A percentile compares a stretch with the other conserved stretches of the same genome.
phyloP scores from a whole-genome alignment of 2,888 invertebrate genomes.

The Drosophila sordidapex region DNA sequence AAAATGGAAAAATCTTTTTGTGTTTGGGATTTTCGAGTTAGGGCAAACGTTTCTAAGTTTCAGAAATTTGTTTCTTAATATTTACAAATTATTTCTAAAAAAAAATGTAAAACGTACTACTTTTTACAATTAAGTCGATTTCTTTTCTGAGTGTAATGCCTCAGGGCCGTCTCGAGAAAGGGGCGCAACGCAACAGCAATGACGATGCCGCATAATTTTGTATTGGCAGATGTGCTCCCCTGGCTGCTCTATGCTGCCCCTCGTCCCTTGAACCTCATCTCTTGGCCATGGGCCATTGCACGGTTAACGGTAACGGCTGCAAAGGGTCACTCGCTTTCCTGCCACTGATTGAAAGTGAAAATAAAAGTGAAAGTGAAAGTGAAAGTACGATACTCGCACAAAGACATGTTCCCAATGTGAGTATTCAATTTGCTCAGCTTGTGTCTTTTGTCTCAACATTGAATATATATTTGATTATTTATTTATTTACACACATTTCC shows the following conservation, averaged over 20 bases:
- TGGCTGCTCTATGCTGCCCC: background rate
- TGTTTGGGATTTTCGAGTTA: background rate
- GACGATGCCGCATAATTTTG: conserved; percentile 71
- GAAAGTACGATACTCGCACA: conserved; percentile 12
- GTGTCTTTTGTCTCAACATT: background rate
- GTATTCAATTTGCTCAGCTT: background rate
- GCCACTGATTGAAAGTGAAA: conserved; percentile 65
- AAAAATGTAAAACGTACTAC: background rate
- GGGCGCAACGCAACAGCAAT: conserved; percentile 10
- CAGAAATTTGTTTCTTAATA: background rate
- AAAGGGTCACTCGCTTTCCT: conserved; percentile 61
- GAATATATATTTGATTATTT: background rate
- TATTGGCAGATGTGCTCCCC: conserved; percentile 66
- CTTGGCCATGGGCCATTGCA: conserved; percentile 65
- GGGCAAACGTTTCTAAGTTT: background rate
- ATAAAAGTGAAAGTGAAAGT: conserved; percentile 51
- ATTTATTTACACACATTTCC: background rate
- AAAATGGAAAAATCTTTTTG: background rate
- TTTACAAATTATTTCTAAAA: background rate
- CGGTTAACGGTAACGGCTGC: conserved; percentile 70
- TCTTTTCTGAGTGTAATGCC: conserved; percentile 24
- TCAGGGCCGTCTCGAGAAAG: conserved; percentile 9
- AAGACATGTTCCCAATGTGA: background rate
- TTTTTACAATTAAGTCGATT: background rate
- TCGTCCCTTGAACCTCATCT: conserved; percentile 1